Base-by-base conservation (phyloP, 2,888 invertebrate genomes). In the Lasioglossum vierecki region DNA sequence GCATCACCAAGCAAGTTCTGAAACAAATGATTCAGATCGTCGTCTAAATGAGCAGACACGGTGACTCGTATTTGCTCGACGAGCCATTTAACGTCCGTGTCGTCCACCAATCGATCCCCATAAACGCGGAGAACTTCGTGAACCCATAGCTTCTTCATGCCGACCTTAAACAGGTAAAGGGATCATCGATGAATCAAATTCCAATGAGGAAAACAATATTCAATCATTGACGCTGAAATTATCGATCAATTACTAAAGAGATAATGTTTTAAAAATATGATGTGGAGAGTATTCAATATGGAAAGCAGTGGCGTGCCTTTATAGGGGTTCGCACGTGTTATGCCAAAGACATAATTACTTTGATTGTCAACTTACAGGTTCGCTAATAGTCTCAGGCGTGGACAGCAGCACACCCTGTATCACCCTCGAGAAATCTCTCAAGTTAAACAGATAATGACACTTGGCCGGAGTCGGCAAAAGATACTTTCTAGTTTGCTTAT, bases 111-210 rank as follows among this genome's bases (percentile, higher is more conserved):
- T 71, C 99, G 97, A 95, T 99, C 99, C 78, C 98, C 97, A 94
- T 98, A 99, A 2, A 99, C 99, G 2, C 99, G 96, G 83, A 98
- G 95, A 39, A 98, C 97, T 95, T 99, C 99, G 94, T 99, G 99
- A 0, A 98, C 97, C 99, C 99, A 99, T 1, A 99, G 95, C 68
- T 99, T 96, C 92, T 99, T 98, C 96, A 99, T 97, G 0, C 98
- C 97, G 73, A 96, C 96, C 97, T 98, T 73, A 2, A 77, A 72
- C 22, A 22, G 66, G 22, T 13, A 6, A 76, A 75, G 95, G 22
- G n/a, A 39, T 6, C 1, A 15, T 39, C 49, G 22, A 39, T 9
- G 30, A 68, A 22, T 68, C 8, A 18, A 68, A 39, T 13, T 74
- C 22, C 30, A n/a, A 57, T 13, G 1, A 13, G 30, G 13, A 18